Conservation (phyloP, 64 coral and sea anemone species). For the Acropora yongei region DNA sequence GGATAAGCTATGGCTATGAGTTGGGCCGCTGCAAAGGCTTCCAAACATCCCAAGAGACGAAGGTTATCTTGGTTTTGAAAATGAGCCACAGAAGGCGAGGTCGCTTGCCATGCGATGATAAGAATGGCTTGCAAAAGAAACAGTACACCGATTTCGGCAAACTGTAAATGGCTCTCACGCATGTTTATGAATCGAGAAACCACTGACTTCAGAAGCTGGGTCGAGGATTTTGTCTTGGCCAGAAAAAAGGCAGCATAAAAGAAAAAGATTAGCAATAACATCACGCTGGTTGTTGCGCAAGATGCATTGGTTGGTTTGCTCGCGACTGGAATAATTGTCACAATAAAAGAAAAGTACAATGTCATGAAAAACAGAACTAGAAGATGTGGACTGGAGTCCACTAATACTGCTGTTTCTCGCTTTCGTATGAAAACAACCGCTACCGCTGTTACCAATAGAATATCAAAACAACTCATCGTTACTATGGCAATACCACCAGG, state of each 20-base stretch:
- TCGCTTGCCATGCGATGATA: slow-evolving; percentile 70
- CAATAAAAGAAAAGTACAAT: slow-evolving; percentile 53
- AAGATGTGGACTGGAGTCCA: slow-evolving; percentile 56
- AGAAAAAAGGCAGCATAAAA: slow-evolving; percentile 72
- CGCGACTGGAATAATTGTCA: slow-evolving; percentile 51
- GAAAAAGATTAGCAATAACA: slow-evolving; percentile 52
- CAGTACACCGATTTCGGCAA: slow-evolving; percentile 25
- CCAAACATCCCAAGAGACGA: slow-evolving; percentile 77
- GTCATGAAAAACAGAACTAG: slow-evolving; percentile 57
- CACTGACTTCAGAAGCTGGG: slow-evolving; percentile 49
- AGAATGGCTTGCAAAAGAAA: slow-evolving; percentile 64
- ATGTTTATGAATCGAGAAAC: slow-evolving; percentile 53
- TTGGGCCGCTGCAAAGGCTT: slow-evolving; percentile 42
- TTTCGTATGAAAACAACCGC: slow-evolving; percentile 26
- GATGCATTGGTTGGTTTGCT: slow-evolving; percentile 63
- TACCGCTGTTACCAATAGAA: slow-evolving; percentile 49
- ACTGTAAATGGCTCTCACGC: slow-evolving; percentile 35
- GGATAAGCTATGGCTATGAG: slow-evolving; percentile 75
- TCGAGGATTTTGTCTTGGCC: slow-evolving; percentile 73
- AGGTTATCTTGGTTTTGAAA: slow-evolving; percentile 66
- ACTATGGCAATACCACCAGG: slow-evolving; percentile 69
- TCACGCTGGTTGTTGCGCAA: slow-evolving; percentile 36
- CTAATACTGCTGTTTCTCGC: slow-evolving; percentile 65
- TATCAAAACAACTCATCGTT: slow-evolving; percentile 53
- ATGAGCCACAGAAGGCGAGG: slow-evolving; percentile 19